A percentile compares a stretch with the other conserved stretches of the same genome.
These are phyloP conservation scores for Strigamia maritima DNA, from an alignment of 2,888 invertebrate species.

Conservation along the genomic window DNA sequence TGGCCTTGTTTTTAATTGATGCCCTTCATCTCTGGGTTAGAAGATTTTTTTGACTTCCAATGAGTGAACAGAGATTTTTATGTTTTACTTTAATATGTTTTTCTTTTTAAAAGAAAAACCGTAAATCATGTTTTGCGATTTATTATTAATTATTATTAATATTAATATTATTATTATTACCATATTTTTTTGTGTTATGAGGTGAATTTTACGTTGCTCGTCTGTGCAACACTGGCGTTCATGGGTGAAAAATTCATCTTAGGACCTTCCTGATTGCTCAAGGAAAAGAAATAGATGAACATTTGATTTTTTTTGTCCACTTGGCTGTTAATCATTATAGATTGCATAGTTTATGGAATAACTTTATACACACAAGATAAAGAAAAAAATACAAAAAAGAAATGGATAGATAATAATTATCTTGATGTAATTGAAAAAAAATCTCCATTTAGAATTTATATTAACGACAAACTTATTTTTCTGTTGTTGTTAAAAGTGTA, in stretches of 20 bases:
- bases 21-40: not conserved
- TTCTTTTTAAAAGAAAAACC: not conserved
- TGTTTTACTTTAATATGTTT: not conserved
- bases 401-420: conserved; percentile 13
- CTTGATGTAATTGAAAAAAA: conserved; percentile 25
- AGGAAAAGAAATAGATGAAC: conserved; percentile 23
- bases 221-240: not conserved
- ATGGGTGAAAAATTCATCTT: not conserved
- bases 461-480: conserved; percentile 34
- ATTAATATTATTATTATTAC: no score
- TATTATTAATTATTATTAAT: not conserved
- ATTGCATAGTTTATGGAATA: conserved; percentile 34
- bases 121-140: conserved; percentile 5
- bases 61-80: not conserved
- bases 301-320: conserved; percentile 18
- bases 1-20: not conserved
- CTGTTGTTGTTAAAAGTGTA: conserved; percentile 22
- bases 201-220: not conserved
- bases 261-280: conserved; percentile 35
- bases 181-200: not conserved
- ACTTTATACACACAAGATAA: conserved; percentile 29
- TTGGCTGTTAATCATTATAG: conserved; percentile 32
- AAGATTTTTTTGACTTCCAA: conserved; percentile 4
- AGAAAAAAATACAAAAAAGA: not conserved
- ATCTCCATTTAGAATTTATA: conserved; percentile 22